A percentile compares a stretch with the other conserved stretches of the same genome.
Conservation (phyloP, 2,888 invertebrate species). For the Lamellibrachia columna region DNA sequence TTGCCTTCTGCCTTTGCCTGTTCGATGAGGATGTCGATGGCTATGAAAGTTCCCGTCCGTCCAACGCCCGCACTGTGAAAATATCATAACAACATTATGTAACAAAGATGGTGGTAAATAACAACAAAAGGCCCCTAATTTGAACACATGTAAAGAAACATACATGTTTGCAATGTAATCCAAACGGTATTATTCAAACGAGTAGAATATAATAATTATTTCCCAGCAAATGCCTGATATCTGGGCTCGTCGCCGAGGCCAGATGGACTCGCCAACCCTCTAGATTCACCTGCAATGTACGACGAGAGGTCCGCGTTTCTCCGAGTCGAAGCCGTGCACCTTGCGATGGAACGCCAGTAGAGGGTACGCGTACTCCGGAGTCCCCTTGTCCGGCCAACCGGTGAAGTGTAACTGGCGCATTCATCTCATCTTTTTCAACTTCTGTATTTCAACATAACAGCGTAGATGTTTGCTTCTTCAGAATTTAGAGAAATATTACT, state of each 20-base stretch:
- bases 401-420: not conserved
- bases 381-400: not conserved
- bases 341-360: not conserved
- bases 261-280: not conserved
- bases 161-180: not conserved
- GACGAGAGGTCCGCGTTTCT: not conserved
- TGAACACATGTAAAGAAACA: not conserved
- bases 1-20: not conserved
- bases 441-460: not conserved
- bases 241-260: not conserved
- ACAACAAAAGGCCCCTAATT: not conserved
- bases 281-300: not conserved
- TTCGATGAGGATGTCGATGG: not conserved
- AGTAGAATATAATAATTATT: not conserved
- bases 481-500: not conserved
- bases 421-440: not conserved
- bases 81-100: not conserved
- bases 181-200: not conserved
- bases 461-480: not conserved
- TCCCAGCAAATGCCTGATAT: not conserved
- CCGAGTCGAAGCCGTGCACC: constrained; percentile 11
- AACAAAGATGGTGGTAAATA: not conserved
- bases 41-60: not conserved
- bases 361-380: not conserved
- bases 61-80: not conserved